Conservation (phyloP, 1,140 invertebrate species). For the Mizuhopecten yessoensis region DNA sequence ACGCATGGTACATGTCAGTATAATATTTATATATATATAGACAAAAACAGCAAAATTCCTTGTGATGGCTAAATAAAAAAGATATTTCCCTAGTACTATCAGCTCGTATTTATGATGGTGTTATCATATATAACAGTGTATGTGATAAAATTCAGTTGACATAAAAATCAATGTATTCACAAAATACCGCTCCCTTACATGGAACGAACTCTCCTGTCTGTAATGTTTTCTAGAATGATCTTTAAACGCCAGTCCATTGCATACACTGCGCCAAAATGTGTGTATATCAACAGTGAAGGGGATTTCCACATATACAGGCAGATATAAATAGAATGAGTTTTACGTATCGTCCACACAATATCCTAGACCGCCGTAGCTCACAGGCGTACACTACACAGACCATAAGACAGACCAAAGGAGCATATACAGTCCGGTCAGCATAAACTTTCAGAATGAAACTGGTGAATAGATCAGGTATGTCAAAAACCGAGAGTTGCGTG, state of each 20-base stretch:
- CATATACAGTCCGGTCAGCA: not conserved
- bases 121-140: too few species aligned
- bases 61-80: too few species aligned
- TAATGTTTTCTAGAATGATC: not conserved
- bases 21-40: too few species aligned
- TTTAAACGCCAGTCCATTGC: not conserved
- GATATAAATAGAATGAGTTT: constrained; percentile 2
- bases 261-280: not conserved
- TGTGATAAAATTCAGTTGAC: too few species aligned
- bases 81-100: too few species aligned
- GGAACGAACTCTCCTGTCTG: not conserved
- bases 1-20: too few species aligned
- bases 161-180: not conserved
- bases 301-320: not conserved
- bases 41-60: too few species aligned
- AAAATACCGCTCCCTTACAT: not conserved
- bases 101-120: too few species aligned
- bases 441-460: not conserved
- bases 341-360: not conserved
- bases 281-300: not conserved
- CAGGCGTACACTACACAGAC: not conserved
- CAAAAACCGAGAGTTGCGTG: too few species aligned
- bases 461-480: not conserved
- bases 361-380: not conserved
- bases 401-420: not conserved